Percentiles rank a stretch among this genome's conserved stretches.
phyloP scores from a whole-genome alignment of 2,888 invertebrate species.

The Synergus japonicus region DNA sequence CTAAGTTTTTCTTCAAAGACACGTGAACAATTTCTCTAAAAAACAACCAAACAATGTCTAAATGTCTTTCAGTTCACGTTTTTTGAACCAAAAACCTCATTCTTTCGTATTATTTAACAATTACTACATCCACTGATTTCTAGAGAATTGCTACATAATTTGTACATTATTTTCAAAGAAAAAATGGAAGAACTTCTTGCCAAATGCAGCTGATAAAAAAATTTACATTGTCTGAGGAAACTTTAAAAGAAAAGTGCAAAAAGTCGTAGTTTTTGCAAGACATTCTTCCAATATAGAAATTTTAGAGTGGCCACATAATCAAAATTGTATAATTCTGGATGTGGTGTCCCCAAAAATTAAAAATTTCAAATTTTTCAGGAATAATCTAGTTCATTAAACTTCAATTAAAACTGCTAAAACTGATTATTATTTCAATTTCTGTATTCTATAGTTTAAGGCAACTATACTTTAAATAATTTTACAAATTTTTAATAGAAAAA shows the following conservation, averaged over 20 bases:
- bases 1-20: background rate
- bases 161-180: background rate
- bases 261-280: background rate
- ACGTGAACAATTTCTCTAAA: background rate
- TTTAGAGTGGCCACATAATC: background rate
- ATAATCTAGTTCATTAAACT: no score
- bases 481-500: no score
- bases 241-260: background rate
- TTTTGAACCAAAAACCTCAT: background rate
- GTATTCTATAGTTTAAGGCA: no score
- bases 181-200: background rate
- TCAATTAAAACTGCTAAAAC: no score
- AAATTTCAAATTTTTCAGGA: background rate
- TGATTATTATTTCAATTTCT: background rate
- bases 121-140: background rate
- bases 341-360: no score
- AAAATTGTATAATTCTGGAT: no score
- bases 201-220: background rate
- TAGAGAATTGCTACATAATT: background rate
- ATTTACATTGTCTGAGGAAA: background rate
- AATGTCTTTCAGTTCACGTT: background rate
- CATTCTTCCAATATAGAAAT: background rate
- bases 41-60: background rate
- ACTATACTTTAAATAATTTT: no score
- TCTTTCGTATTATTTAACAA: background rate